These are phyloP conservation scores for Lophius americanus DNA, from an alignment of 2,797 vertebrate genomes.

Conservation along the genomic window DNA sequence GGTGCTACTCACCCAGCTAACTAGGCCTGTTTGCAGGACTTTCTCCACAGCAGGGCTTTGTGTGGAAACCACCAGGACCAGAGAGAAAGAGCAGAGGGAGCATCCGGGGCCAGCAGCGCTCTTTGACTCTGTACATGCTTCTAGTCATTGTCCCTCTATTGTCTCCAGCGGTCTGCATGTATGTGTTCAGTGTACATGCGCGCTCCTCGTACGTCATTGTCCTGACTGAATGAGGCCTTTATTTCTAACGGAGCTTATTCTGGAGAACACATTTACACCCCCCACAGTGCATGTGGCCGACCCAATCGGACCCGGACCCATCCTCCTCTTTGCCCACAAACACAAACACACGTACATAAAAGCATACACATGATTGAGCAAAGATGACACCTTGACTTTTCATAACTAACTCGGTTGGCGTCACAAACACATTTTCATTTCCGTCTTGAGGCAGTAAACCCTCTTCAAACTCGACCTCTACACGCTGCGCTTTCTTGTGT, in stretches of 20 bases:
- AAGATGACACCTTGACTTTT: conserved; percentile 43
- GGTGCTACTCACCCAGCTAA: conserved; percentile 43
- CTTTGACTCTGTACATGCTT: conserved; percentile 33
- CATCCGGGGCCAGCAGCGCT: conserved; percentile 49
- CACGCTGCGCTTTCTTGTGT: conserved; percentile 52
- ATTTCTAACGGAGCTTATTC: conserved; percentile 58
- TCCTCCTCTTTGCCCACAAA: conserved; percentile 38
- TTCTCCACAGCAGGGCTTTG: conserved; percentile 40
- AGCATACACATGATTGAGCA: neutral
- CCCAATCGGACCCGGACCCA: conserved; percentile 54
- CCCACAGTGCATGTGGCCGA: conserved; percentile 60
- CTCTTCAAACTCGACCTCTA: conserved; percentile 35
- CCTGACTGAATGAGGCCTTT: conserved; percentile 72
- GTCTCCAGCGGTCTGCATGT: conserved; percentile 54
- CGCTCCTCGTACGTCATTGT: conserved; percentile 71
- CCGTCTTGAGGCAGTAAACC: conserved; percentile 58
- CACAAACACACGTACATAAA: conserved; percentile 9
- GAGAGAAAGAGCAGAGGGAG: conserved; percentile 56
- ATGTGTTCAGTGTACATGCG: conserved; percentile 58
- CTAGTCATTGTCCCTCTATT: conserved; percentile 58
- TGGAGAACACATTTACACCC: conserved; percentile 55
- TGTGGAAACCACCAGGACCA: conserved; percentile 57
- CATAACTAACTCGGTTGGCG: conserved; percentile 28
- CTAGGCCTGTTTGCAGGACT: conserved; percentile 53
- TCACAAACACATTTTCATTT: conserved; percentile 53